Evolutionary conservation across 2,888 invertebrate species (phyloP), one percentile per base, ranked within the genome.

Genomic region (Sinodicranocentrus sp.): DNA sequence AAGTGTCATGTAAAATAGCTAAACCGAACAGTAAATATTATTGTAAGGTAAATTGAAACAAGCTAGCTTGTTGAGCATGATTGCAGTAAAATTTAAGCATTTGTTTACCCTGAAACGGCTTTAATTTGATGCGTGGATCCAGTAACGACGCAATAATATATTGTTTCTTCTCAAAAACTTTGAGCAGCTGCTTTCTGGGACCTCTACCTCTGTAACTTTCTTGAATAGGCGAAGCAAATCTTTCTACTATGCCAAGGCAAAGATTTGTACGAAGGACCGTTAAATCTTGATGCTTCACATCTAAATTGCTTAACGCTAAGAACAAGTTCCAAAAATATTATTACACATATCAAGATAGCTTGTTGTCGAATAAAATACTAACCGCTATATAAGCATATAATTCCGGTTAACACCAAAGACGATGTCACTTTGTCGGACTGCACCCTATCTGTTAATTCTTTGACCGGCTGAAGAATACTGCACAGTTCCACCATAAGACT

Each of bases 351-450:
- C 70, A 70, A 70, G 70, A 23, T 70, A 70, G 52, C 70, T 70
- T 70, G 70, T 52, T 67, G 21, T 2, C 1, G 15, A 10, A 33
- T n/a, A n/a, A n/a, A n/a, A n/a, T n/a, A n/a, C n/a, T 65, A n/a
- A 72, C 72, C 57, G 2, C 57, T 72, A 39, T 72, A 1, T 15
- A 57, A 15, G n/a, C 28, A 21, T 13, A 75, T 23, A 1, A 65
- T 44, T 17, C 75, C 75, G 6, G 25, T 13, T 8, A 44, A 8
- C 10, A 75, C 75, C 3, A 44, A 13, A 1, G 75, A 75, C 5
- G 75, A 75, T 6, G 75, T 75, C 1, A 75, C 63, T 15, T 26
- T 52, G 17, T 75, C 75, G 10, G 21, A 13, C 59, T 76, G 76
- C 2, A 76, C 19, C 2, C 10, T 25, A 23, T 76, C 67, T 0